Evolutionary conservation across 2,888 invertebrate species (phyloP).

Genomic region (Coelogynopora nodosa): DNA sequence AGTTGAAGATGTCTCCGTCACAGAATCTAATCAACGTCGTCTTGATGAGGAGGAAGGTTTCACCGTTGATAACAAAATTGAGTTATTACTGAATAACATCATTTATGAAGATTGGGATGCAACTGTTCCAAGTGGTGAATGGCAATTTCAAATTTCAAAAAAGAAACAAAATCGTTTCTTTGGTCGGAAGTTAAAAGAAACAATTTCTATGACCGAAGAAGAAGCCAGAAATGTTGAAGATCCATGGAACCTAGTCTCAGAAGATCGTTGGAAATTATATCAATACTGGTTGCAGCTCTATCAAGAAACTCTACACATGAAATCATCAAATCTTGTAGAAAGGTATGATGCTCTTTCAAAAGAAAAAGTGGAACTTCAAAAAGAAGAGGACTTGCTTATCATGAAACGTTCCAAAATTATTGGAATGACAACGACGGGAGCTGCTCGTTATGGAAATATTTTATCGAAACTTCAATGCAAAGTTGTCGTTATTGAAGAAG

Average conservation of each 20-base stretch:
- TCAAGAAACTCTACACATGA: background rate
- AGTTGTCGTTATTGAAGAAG: constrained; percentile 73
- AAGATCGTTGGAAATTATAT: constrained; percentile 63
- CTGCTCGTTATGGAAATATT: constrained; percentile 54
- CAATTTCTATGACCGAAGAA: constrained; percentile 51
- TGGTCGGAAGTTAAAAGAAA: background rate
- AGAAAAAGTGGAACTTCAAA: constrained; percentile 48
- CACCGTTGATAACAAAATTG: background rate
- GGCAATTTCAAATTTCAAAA: background rate
- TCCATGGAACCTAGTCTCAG: constrained; percentile 52
- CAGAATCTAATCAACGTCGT: background rate
- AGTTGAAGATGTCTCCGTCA: background rate
- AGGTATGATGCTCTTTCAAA: constrained; percentile 48
- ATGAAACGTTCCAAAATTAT: constrained; percentile 52
- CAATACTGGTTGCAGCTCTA: constrained; percentile 56
- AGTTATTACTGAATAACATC: background rate
- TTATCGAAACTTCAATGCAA: constrained; percentile 56
- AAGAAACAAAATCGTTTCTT: background rate
- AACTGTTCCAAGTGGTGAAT: background rate
- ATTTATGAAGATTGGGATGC: background rate
- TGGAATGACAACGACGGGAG: constrained; percentile 59
- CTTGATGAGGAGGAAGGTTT: background rate
- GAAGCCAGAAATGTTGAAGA: constrained; percentile 50
- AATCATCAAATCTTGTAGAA: constrained; percentile 43
- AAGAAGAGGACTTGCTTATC: constrained; percentile 52